Percentiles rank a stretch among this genome's conserved stretches.
Evolutionary conservation across 1,140 invertebrate genomes (phyloP).

Genomic region (Tetramorium simillimum): DNA sequence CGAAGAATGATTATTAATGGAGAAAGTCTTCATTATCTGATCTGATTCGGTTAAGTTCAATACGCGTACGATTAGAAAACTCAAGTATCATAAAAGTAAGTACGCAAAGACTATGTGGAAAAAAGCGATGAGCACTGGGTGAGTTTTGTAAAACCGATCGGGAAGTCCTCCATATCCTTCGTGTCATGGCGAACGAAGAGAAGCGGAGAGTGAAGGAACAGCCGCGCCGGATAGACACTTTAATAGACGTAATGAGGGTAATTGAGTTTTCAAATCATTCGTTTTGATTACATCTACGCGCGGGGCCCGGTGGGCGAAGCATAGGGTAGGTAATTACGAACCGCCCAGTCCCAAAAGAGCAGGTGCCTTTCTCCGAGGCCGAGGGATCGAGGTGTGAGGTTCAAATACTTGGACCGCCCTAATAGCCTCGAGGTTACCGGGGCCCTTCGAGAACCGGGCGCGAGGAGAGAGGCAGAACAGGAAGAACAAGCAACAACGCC

Average conservation of each 20-base stretch:
- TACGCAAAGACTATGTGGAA: not conserved
- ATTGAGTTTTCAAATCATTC: constrained; percentile 85
- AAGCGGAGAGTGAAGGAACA: constrained; percentile 7
- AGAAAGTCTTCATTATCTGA: not conserved
- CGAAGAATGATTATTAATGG: not conserved
- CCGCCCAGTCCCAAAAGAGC: constrained; percentile 84
- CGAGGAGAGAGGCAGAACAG: constrained; percentile 32
- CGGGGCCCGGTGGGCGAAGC: constrained; percentile 77
- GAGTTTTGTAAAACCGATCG: constrained; percentile 19
- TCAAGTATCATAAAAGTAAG: constrained; percentile 9
- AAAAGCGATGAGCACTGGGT: not conserved
- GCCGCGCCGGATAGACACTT: constrained; percentile 74
- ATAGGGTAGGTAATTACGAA: constrained; percentile 83
- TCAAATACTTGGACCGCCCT: constrained; percentile 84
- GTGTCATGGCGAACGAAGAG: constrained; percentile 37
- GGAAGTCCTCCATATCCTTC: constrained; percentile 1
- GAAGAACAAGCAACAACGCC: constrained; percentile 37
- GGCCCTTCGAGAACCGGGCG: constrained; percentile 77
- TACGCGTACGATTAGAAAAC: not conserved
- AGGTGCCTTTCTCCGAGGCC: constrained; percentile 84
- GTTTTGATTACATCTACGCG: constrained; percentile 84
- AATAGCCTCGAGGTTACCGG: constrained; percentile 83
- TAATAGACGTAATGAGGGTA: constrained; percentile 83
- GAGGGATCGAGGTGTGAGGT: constrained; percentile 84
- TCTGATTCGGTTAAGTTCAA: not conserved